phyloP scores from a whole-genome alignment of 2,888 invertebrate species.

The Anticlea derivata region DNA sequence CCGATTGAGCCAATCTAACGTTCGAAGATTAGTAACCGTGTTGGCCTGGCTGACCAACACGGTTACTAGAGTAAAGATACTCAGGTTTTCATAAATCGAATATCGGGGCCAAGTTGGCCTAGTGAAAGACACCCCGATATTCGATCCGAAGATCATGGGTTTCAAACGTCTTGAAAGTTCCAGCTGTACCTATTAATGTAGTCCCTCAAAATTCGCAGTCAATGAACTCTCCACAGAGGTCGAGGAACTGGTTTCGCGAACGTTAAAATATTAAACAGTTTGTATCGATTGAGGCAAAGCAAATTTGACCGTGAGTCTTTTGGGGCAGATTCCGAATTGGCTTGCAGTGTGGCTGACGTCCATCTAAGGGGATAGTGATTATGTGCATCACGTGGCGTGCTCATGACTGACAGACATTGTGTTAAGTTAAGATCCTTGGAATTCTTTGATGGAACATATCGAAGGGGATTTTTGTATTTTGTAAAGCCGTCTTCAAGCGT shows the following conservation, averaged over 20 bases:
- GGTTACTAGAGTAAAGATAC: no score
- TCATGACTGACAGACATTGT: not conserved
- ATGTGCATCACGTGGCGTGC: slow-evolving; percentile 5
- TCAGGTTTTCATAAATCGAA: no score
- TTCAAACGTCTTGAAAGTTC: no score
- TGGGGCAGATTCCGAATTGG: not conserved
- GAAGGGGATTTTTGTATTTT: no score
- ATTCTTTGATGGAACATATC: not conserved
- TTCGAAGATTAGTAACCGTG: no score
- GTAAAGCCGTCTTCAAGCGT: no score
- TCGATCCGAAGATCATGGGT: no score
- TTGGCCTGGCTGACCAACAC: no score
- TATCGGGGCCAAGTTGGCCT: no score
- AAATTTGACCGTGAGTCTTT: slow-evolving; percentile 13
- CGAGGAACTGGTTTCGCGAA: slow-evolving; percentile 42
- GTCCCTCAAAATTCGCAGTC: slow-evolving; percentile 27
- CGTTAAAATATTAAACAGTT: slow-evolving; percentile 36
- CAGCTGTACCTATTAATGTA: no score
- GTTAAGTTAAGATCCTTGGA: not conserved
- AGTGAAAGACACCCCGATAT: no score
- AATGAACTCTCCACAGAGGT: slow-evolving; percentile 40
- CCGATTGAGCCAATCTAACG: no score
- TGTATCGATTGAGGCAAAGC: not conserved
- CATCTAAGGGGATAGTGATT: not conserved
- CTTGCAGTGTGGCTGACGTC: not conserved